Conservation (phyloP, 1,140 invertebrate species). For the Holotrichia oblita region DNA sequence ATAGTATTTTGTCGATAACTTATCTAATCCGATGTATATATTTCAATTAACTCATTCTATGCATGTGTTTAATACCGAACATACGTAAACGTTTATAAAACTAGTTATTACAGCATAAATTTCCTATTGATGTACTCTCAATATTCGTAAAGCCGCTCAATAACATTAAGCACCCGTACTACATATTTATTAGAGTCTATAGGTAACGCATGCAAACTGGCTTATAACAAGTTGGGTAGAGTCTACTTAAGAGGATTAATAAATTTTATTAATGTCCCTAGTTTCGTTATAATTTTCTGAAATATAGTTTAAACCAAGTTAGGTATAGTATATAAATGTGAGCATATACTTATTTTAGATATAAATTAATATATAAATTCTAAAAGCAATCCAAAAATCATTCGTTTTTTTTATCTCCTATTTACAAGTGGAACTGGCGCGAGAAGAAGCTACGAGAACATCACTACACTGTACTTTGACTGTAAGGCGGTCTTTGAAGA, state of each 20-base stretch:
- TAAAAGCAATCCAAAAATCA: too few relatives aligned
- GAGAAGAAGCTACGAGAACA: too few relatives aligned
- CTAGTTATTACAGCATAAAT: slow-evolving; percentile 15
- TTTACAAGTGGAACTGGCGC: too few relatives aligned
- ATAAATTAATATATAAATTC: too few relatives aligned
- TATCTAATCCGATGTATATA: neutral
- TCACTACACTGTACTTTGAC: too few relatives aligned
- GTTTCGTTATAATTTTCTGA: neutral
- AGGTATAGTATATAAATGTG: neutral
- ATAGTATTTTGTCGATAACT: neutral
- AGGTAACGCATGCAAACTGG: slow-evolving; percentile 10
- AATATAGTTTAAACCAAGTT: neutral
- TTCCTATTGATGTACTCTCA: neutral
- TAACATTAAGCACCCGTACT: slow-evolving; percentile 31
- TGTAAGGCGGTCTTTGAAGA: too few relatives aligned
- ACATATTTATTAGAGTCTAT: slow-evolving; percentile 5
- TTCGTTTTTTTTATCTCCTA: too few relatives aligned
- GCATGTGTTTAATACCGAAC: neutral
- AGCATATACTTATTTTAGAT: neutral
- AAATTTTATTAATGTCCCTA: slow-evolving; percentile 18
- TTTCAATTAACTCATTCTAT: neutral
- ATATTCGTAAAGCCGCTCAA: slow-evolving; percentile 26
- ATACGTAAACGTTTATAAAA: neutral
- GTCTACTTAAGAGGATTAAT: neutral
- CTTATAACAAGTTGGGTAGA: slow-evolving; percentile 1